These are phyloP conservation scores for Neomicropteryx cornuta DNA, from an alignment of 1,140 invertebrate species.

Conservation along the genomic window DNA sequence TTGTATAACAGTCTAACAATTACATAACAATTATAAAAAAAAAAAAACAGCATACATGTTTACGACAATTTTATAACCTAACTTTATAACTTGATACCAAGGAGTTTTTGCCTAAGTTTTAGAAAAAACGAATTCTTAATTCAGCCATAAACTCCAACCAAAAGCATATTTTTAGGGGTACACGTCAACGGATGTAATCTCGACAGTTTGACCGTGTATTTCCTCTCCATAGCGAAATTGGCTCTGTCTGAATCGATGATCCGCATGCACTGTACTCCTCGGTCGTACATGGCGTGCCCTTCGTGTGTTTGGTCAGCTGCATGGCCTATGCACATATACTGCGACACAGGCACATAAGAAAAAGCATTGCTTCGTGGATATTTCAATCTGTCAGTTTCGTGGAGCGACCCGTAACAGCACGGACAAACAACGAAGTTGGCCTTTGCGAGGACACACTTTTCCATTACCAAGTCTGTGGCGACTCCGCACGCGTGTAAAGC, in stretches of 20 bases:
- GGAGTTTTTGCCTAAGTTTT: too few species aligned
- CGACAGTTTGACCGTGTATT: conserved; percentile 63
- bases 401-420: conserved; percentile 87
- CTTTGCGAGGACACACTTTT: conserved; percentile 62
- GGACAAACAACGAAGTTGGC: conserved; percentile 86
- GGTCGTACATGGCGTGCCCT: conserved; percentile 41
- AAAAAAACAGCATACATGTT: too few species aligned
- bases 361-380: conserved; percentile 63
- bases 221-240: conserved; percentile 56
- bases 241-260: conserved; percentile 80
- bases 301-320: conserved; percentile 83
- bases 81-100: too few species aligned
- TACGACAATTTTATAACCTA: too few species aligned
- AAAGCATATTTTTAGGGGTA: conserved; percentile 88
- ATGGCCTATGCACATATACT: conserved; percentile 75
- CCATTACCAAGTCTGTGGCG: conserved; percentile 85
- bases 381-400: conserved; percentile 55
- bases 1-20: too few species aligned
- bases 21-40: too few species aligned
- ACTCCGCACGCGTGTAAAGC: conserved; percentile 90
- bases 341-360: conserved; percentile 39
- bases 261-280: conserved; percentile 61
- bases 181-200: conserved; percentile 69
- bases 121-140: too few species aligned
- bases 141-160: too few species aligned